These are phyloP conservation scores for Pollenia amentaria DNA, from an alignment of 2,888 invertebrate genomes.

Conservation along the genomic window DNA sequence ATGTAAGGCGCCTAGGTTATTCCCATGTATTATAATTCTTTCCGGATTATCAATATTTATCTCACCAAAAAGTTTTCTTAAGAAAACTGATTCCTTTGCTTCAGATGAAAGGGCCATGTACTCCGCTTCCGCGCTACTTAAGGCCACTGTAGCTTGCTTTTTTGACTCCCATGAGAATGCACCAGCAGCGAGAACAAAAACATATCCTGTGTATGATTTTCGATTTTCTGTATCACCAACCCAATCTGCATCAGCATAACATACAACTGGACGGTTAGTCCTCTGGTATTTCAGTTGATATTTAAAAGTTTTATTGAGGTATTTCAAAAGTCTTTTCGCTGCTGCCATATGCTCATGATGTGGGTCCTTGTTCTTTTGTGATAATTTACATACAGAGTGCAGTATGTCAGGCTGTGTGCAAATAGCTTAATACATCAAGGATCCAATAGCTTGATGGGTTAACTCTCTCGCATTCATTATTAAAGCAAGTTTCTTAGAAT, in stretches of 20 bases:
- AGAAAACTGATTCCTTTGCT: slow-evolving; percentile 21
- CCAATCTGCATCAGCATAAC: slow-evolving; percentile 74
- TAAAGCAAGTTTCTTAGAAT: too few species aligned
- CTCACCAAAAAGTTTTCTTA: slow-evolving; percentile 13
- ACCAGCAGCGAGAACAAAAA: slow-evolving; percentile 64
- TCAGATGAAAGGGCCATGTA: slow-evolving; percentile 22
- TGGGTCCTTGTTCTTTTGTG: too few species aligned
- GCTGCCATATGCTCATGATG: too few species aligned
- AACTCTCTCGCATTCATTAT: too few species aligned
- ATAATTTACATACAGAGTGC: too few species aligned
- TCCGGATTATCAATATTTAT: not conserved
- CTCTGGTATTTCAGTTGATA: slow-evolving; percentile 66
- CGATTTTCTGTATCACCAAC: slow-evolving; percentile 65
- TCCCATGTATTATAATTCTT: not conserved
- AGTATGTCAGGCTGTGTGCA: too few species aligned
- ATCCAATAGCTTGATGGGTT: too few species aligned
- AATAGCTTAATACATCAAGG: too few species aligned
- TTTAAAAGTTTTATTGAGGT: slow-evolving; percentile 67
- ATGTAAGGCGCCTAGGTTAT: slow-evolving; percentile 44
- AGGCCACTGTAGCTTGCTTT: slow-evolving; percentile 68
- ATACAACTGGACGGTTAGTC: slow-evolving; percentile 60
- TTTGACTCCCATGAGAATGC: too few species aligned
- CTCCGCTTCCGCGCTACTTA: slow-evolving; percentile 19
- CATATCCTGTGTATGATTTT: slow-evolving; percentile 72
- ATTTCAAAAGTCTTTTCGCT: too few species aligned